Evolutionary conservation across 2,888 invertebrate species (phyloP), one percentile per base, ranked within the genome.

Genomic region (Danaus chrysippus): DNA sequence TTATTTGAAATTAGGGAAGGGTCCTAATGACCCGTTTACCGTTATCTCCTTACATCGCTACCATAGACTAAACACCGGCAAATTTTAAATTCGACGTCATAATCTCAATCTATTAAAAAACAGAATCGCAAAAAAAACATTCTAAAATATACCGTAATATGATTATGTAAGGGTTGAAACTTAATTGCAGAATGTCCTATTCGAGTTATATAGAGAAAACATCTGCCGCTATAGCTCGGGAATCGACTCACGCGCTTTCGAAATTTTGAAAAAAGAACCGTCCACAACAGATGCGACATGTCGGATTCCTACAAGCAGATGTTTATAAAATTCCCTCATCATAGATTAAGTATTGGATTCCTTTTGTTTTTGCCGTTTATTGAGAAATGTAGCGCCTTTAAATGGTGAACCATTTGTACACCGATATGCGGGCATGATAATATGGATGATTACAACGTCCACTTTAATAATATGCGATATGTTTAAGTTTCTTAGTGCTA

Each of bases 291-390:
- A 91, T 91, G 91, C 86, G 86, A 85, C 87, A 85, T 86, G 83
- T 82, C 79, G 87, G 88, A 90, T 87, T 88, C 87, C 82, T 81
- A 75, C 78, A 83, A 84, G 89, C 91, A 91, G 89, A 85, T 91
- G 91, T 87, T 87, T 83, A 84, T 83, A 84, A 87, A 87, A 84
- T 81, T 83, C 85, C 84, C 86, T 82, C 83, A 87, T 87, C 83
- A 87, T 88, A 87, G 87, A 86, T 87, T 86, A 86, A 82, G 78
- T 82, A 73, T 78, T 78, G 80, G 78, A 83, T 79, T 78, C 81
- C 79, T 83, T 86, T 86, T 83, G 86, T 89, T 90, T 88, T 86
- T 83, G 76, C 70, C 66, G 64, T 79, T 76, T 78, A 76, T 75
- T 82, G 82, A 76, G 84, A 83, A 83, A 84, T 85, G 84, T 84